Evolutionary conservation across 1,140 invertebrate species (phyloP).

Genomic region (Arctopsyche grandis): DNA sequence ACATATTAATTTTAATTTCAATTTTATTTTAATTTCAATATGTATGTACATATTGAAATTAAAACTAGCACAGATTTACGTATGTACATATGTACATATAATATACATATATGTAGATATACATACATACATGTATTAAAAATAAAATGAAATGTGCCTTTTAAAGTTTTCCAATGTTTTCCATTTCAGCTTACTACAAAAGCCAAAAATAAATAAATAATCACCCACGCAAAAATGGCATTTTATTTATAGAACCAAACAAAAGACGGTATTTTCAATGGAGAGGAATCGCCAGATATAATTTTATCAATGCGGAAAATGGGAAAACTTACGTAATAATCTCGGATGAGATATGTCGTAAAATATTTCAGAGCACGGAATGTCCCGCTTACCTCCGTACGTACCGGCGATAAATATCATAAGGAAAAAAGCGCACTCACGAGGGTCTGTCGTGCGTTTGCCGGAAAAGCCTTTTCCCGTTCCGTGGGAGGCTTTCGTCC

Average conservation of each 20-base stretch:
- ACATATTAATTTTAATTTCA: too few relatives aligned
- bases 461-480: background rate
- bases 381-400: background rate
- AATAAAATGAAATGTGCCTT: too few relatives aligned
- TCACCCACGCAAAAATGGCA: too few relatives aligned
- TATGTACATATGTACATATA: background rate
- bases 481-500: background rate
- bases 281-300: too few relatives aligned
- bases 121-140: background rate
- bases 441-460: background rate
- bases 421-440: background rate
- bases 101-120: background rate
- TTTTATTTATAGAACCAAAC: too few relatives aligned
- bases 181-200: too few relatives aligned
- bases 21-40: too few relatives aligned
- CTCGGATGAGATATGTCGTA: slow-evolving; percentile 1
- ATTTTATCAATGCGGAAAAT: background rate
- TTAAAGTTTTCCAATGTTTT: too few relatives aligned
- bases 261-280: too few relatives aligned
- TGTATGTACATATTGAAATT: too few relatives aligned
- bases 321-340: background rate
- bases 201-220: too few relatives aligned
- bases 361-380: slow-evolving; percentile 7
- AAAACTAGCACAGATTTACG: too few relatives aligned
- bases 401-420: background rate